Percentiles rank a stretch among this genome's conserved stretches.
Conservation (phyloP, 1,140 invertebrate genomes). For the Drosophila fuyamai region DNA sequence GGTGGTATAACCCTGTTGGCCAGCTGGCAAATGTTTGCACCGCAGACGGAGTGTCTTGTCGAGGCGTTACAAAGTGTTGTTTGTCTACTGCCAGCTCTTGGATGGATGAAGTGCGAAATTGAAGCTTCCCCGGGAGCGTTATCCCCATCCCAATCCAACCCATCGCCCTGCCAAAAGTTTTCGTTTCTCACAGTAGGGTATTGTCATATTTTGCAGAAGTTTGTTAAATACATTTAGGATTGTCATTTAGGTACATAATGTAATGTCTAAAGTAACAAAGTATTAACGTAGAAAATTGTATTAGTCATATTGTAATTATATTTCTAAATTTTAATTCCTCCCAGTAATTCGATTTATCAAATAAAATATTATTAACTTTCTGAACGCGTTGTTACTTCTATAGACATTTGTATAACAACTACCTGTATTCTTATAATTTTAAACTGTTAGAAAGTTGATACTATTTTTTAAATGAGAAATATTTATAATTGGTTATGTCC, state of each 20-base stretch:
- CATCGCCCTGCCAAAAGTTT: slow-evolving; percentile 20
- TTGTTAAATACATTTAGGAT: slow-evolving; percentile 7
- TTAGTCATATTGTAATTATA: too few relatives aligned
- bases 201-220: slow-evolving; percentile 2
- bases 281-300: not conserved
- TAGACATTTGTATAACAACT: too few relatives aligned
- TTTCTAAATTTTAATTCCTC: too few relatives aligned
- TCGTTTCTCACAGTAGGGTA: not conserved
- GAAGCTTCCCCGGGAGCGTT: slow-evolving; percentile 35
- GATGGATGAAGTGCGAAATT: slow-evolving; percentile 68
- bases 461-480: too few relatives aligned
- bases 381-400: too few relatives aligned
- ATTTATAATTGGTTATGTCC: too few relatives aligned
- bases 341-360: too few relatives aligned
- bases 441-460: too few relatives aligned
- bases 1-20: slow-evolving; percentile 34
- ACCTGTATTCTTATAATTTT: too few relatives aligned
- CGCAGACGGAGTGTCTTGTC: slow-evolving; percentile 43
- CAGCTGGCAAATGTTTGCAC: slow-evolving; percentile 63
- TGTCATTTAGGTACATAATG: not conserved
- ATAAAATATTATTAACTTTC: too few relatives aligned
- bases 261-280: not conserved
- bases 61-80: slow-evolving; percentile 43
- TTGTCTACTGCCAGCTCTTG: slow-evolving; percentile 43
- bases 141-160: not conserved